phyloP scores from a whole-genome alignment of 2,888 invertebrate species.

The Cheilosia impressa region DNA sequence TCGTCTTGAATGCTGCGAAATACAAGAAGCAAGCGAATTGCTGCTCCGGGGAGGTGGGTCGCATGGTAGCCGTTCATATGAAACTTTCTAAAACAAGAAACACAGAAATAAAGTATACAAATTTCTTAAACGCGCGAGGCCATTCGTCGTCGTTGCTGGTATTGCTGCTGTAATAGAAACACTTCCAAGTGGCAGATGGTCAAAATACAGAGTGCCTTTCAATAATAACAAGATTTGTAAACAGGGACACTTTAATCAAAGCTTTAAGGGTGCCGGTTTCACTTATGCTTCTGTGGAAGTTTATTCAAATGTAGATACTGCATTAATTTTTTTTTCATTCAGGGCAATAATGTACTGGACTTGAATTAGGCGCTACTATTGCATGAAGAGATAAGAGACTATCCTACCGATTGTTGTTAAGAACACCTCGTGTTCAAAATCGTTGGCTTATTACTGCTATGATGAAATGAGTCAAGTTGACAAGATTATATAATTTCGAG shows the following conservation, averaged over 20 bases:
- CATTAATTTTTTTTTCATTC: too few species aligned
- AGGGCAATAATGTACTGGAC: too few species aligned
- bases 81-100: conserved; percentile 63
- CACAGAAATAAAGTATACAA: conserved; percentile 14
- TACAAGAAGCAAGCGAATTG: conserved; percentile 9
- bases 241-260: neutral
- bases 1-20: conserved; percentile 35
- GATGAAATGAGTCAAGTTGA: too few species aligned
- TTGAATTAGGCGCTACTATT: too few species aligned
- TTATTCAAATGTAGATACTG: too few species aligned
- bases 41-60: conserved; percentile 15
- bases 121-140: conserved; percentile 18
- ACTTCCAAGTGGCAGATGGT: conserved; percentile 23
- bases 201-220: neutral
- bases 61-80: conserved; percentile 14
- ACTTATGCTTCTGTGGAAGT: too few species aligned
- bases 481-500: too few species aligned
- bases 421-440: too few species aligned
- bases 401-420: too few species aligned
- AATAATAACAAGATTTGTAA: conserved; percentile 13
- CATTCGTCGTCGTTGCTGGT: neutral
- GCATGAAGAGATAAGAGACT: too few species aligned
- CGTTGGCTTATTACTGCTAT: too few species aligned
- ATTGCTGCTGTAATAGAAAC: neutral
- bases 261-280: neutral